A percentile compares a stretch with the other conserved stretches of the same genome.
Conservation (phyloP, 2,888 invertebrate genomes). For the Cheilosia impressa region DNA sequence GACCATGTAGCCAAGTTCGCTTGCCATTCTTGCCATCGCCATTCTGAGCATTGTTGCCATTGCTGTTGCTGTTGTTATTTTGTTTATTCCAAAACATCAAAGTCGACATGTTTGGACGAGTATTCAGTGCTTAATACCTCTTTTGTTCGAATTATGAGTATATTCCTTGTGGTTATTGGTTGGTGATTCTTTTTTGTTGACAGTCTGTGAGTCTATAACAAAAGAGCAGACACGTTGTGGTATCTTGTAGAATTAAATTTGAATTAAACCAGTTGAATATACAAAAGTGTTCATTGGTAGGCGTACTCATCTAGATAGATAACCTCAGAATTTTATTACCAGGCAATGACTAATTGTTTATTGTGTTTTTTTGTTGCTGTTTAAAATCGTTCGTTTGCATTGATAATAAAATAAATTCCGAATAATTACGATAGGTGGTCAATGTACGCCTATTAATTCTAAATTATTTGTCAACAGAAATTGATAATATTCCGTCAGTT, state of each 20-base stretch:
- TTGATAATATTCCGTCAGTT: conserved; percentile 37
- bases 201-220: conserved; percentile 48
- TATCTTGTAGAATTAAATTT: conserved; percentile 10
- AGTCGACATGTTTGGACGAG: conserved; percentile 85
- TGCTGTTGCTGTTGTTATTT: conserved; percentile 83
- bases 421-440: conserved; percentile 51
- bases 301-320: conserved; percentile 35
- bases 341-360: neutral
- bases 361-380: neutral
- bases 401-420: conserved; percentile 19
- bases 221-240: conserved; percentile 27
- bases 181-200: conserved; percentile 18
- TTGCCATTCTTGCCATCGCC: conserved; percentile 82
- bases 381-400: conserved; percentile 6
- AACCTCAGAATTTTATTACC: conserved; percentile 13
- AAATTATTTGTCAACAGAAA: conserved; percentile 12
- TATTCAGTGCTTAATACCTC: conserved; percentile 40
- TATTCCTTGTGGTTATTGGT: conserved; percentile 15
- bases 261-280: conserved; percentile 2
- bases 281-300: conserved; percentile 15
- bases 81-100: conserved; percentile 88
- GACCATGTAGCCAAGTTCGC: conserved; percentile 96
- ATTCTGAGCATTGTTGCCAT: conserved; percentile 82
- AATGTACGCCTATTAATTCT: conserved; percentile 59
- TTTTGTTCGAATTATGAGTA: conserved; percentile 28